A percentile compares a stretch with the other conserved stretches of the same genome.
Evolutionary conservation across 2,797 vertebrate species (phyloP).

Genomic region (Pipistrellus pipistrellus): DNA sequence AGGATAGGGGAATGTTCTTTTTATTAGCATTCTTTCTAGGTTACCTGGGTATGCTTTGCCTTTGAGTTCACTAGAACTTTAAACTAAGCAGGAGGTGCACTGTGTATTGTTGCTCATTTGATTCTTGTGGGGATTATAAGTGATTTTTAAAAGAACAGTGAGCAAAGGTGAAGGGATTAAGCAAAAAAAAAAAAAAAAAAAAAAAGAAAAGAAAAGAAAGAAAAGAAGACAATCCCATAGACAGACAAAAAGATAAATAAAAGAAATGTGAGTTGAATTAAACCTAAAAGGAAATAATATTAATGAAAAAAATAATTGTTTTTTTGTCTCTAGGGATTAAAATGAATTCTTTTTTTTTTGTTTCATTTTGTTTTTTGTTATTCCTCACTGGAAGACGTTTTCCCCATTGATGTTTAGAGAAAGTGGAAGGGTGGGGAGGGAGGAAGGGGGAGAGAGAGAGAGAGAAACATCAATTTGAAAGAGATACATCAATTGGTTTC

Average conservation of each 20-base stretch:
- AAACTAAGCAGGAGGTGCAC: constrained; percentile 33
- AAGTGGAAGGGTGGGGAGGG: too few species aligned
- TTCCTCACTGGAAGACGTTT: too few species aligned
- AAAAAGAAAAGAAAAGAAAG: too few species aligned
- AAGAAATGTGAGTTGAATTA: background rate
- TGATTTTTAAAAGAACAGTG: constrained; percentile 1
- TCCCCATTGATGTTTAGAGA: too few species aligned
- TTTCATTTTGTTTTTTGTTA: too few species aligned
- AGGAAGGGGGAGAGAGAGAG: too few species aligned
- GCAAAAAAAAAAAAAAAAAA: background rate
- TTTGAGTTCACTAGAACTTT: background rate
- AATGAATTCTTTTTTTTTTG: too few species aligned
- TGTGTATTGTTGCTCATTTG: background rate
- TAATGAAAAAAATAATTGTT: background rate
- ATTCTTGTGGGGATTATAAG: background rate
- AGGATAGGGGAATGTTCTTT: background rate
- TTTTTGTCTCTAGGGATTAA: background rate
- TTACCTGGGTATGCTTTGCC: background rate
- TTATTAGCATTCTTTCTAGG: background rate
- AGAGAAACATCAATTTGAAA: too few species aligned
- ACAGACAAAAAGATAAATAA: background rate
- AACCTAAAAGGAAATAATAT: constrained; percentile 11
- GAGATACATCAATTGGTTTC: too few species aligned
- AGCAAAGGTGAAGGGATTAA: background rate
- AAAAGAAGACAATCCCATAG: background rate